Base-by-base conservation (phyloP, 1,140 invertebrate species). In the Gryllus bimaculatus region DNA sequence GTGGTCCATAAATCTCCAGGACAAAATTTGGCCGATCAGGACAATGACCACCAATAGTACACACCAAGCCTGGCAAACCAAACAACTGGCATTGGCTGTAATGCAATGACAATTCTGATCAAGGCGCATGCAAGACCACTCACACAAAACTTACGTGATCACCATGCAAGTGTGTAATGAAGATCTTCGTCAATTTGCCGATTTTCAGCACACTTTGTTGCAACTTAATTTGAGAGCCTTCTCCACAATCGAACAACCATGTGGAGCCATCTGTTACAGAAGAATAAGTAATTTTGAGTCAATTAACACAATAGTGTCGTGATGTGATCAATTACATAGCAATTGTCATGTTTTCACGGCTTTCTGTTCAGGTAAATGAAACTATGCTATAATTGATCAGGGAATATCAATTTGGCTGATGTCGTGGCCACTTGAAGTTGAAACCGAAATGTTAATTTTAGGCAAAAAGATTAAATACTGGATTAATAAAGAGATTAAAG, bases 241-340 rank as follows among this genome's bases (percentile, higher is more conserved):
- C 88, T 47, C 88, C 88, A 83, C 87, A 88, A 81, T 89, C 88
- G 84, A 89, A 87, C 78, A 89, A 74, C 87, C 87, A 88, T 8
- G 85, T 81, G 47, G 81, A 81, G 73, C 85, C 86, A 82, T 87
- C 87, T 86, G 80, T n/a, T 49, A 76, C 73, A 79, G 81, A 75
- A 77, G 66, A 79, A 39, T 47, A 0, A 73, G 75, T 26, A 39
- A 39, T 2, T 39, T 39, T 39, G 26, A 39, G 26, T 39, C 26
- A 39, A 39, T 39, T 39, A 39, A 39, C 5, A 39, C 26, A 39
- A 39, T 39, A 39, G 26, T n/a, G n/a, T n/a, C n/a, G n/a, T n/a
- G n/a, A n/a, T n/a, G n/a, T n/a, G n/a, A n/a, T n/a, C n/a, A n/a
- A n/a, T n/a, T n/a, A n/a, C n/a, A n/a, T n/a, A n/a, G n/a, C n/a